phyloP scores from a whole-genome alignment of 1,140 invertebrate species.

The Atta texana region DNA sequence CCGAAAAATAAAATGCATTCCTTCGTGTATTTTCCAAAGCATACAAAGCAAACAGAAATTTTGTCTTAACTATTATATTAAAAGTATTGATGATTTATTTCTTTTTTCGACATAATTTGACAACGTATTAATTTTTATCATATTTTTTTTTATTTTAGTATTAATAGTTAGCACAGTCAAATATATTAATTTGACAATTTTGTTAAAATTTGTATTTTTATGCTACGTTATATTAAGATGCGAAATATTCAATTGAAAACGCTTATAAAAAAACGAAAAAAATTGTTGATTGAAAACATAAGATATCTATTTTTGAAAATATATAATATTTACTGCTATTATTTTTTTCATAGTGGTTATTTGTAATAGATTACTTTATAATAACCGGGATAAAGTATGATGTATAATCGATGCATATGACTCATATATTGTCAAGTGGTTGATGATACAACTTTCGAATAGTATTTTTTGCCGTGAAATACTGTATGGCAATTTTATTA shows the following conservation, averaged over 20 bases:
- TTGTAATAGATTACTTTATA: not conserved
- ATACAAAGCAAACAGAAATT: not conserved
- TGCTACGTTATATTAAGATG: not conserved
- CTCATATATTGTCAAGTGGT: constrained; percentile 62
- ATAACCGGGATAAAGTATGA: not conserved
- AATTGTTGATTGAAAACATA: not conserved
- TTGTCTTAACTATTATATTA: not conserved
- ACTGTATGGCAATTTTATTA: constrained; percentile 70
- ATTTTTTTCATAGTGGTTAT: not conserved
- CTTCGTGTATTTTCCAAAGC: not conserved
- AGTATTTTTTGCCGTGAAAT: constrained; percentile 66
- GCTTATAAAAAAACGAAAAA: not conserved
- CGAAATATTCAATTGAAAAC: not conserved
- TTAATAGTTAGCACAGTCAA: constrained; percentile 1
- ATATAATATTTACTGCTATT: not conserved
- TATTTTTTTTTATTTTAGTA: not conserved
- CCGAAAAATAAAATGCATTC: constrained; percentile 46
- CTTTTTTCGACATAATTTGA: not conserved
- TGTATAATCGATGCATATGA: constrained; percentile 14
- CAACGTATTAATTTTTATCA: not conserved
- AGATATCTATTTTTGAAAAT: not conserved
- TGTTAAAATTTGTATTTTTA: not conserved
- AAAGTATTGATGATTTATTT: not conserved
- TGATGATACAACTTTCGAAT: constrained; percentile 63
- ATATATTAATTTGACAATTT: not conserved